Conservation (phyloP, 2,888 invertebrate species). For the Sylvicola cinctus region DNA sequence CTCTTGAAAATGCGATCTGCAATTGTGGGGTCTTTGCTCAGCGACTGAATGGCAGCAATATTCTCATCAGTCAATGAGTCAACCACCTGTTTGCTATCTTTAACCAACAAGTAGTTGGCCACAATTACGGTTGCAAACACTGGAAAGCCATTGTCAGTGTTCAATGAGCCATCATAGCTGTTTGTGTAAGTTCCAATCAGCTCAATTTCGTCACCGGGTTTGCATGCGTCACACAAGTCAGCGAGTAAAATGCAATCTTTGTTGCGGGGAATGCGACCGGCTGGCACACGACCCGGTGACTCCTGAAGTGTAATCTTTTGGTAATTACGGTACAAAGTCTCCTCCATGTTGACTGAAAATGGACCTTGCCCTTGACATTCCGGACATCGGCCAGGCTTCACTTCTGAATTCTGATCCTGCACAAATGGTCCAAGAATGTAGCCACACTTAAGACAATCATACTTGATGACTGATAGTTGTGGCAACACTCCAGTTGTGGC, state of each 20-base stretch:
- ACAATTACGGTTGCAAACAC: slow-evolving; percentile 95
- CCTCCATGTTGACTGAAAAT: slow-evolving; percentile 93
- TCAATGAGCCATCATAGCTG: slow-evolving; percentile 92
- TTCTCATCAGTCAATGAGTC: slow-evolving; percentile 93
- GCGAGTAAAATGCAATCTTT: slow-evolving; percentile 90
- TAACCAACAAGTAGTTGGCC: slow-evolving; percentile 86
- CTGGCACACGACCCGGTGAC: slow-evolving; percentile 92
- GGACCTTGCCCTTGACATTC: slow-evolving; percentile 95
- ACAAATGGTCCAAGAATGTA: slow-evolving; percentile 91
- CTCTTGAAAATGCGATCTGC: slow-evolving; percentile 79
- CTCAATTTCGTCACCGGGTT: slow-evolving; percentile 96
- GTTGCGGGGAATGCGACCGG: slow-evolving; percentile 90
- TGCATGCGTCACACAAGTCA: slow-evolving; percentile 91
- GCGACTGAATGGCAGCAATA: slow-evolving; percentile 60
- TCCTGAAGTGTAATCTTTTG: slow-evolving; percentile 96
- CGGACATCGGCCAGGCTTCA: slow-evolving; percentile 91
- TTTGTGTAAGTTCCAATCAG: slow-evolving; percentile 91
- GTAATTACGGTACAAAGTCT: slow-evolving; percentile 96
- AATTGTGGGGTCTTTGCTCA: slow-evolving; percentile 77
- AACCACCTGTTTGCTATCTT: slow-evolving; percentile 84
- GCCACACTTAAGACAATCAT: slow-evolving; percentile 91
- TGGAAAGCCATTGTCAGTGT: slow-evolving; percentile 89
- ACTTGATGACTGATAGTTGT: slow-evolving; percentile 87
- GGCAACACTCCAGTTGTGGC: slow-evolving; percentile 90
- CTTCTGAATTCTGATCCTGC: slow-evolving; percentile 82